These are phyloP conservation scores for Sparidentex hasta DNA, from an alignment of 2,797 vertebrate genomes.

Conservation along the genomic window DNA sequence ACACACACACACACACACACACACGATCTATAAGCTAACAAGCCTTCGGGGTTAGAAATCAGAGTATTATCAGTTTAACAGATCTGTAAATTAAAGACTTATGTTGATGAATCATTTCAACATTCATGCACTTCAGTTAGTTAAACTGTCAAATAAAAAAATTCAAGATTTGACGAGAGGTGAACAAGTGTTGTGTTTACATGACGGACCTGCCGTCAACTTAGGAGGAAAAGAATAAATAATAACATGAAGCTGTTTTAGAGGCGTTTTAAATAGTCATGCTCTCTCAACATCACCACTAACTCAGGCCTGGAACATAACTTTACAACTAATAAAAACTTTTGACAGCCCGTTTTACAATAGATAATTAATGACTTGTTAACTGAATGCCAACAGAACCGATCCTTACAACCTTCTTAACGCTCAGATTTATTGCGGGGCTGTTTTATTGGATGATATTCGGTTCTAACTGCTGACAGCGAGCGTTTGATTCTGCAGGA, in stretches of 20 bases:
- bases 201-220: background rate
- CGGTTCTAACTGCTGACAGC: background rate
- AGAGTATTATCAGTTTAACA: background rate
- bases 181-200: background rate
- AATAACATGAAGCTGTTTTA: background rate
- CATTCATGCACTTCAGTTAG: background rate
- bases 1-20: background rate
- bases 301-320: background rate
- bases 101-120: background rate
- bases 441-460: background rate
- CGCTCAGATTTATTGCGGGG: background rate
- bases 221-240: background rate
- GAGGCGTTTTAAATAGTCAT: background rate
- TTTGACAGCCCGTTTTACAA: background rate
- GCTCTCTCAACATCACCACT: background rate
- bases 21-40: background rate
- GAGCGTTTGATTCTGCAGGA: background rate
- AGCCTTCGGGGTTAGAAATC: background rate
- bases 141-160: background rate
- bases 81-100: background rate
- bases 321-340: background rate
- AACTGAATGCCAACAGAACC: background rate
- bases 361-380: background rate
- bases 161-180: background rate
- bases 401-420: background rate